Evolutionary conservation across 2,888 invertebrate genomes (phyloP).

Genomic region (Doris montereyensis): DNA sequence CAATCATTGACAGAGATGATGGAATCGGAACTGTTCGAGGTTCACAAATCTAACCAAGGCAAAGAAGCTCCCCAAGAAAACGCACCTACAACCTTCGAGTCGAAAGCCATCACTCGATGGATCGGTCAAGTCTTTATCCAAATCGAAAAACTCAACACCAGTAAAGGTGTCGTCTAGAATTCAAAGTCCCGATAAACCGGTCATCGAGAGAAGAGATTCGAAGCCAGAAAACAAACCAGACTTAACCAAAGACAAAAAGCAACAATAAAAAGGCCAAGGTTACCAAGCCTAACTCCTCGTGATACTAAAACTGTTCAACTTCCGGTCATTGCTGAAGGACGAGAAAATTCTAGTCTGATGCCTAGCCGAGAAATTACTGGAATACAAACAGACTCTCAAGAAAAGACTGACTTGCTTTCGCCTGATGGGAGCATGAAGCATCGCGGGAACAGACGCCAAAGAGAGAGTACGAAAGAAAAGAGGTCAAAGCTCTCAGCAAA

Average conservation of each 20-base stretch:
- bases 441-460: not conserved
- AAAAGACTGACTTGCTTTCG: not conserved
- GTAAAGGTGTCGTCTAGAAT: too few relatives aligned
- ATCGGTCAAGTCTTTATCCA: too few relatives aligned
- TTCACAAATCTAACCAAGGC: not conserved
- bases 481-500: not conserved
- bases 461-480: conserved; percentile 8
- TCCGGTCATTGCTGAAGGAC: not conserved
- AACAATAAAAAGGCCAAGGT: too few relatives aligned
- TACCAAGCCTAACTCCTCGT: too few relatives aligned
- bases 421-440: not conserved
- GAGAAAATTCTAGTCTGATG: not conserved
- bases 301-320: not conserved
- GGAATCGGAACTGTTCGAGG: conserved; percentile 54
- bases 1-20: conserved; percentile 59
- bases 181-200: too few relatives aligned
- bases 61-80: too few relatives aligned
- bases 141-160: too few relatives aligned
- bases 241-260: too few relatives aligned
- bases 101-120: too few relatives aligned
- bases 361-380: not conserved
- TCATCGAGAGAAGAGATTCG: too few relatives aligned
- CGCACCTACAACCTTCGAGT: too few relatives aligned
- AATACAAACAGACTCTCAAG: not conserved
- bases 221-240: too few relatives aligned